A percentile compares a stretch with the other conserved stretches of the same genome.
phyloP scores from a whole-genome alignment of 2,888 invertebrate species.

The Drosophila hamatofila region DNA sequence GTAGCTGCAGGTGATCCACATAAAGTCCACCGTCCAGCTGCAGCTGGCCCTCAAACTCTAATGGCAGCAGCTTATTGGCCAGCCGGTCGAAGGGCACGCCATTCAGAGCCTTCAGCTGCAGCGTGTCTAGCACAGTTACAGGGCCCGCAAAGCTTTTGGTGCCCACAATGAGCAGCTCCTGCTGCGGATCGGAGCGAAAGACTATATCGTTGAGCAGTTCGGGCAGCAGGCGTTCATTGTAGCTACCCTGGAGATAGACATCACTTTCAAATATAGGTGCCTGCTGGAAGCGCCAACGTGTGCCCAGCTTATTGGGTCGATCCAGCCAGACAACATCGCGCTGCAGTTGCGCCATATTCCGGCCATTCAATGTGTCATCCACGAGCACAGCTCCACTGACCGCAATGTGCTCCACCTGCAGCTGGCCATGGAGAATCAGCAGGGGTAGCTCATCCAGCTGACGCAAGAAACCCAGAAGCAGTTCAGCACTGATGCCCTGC shows the following conservation, averaged over 20 bases:
- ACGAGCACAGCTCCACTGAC: conserved; percentile 78
- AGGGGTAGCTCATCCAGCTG: conserved; percentile 78
- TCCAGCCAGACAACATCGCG: conserved; percentile 84
- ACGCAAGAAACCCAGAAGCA: conserved; percentile 74
- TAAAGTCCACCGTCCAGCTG: conserved; percentile 77
- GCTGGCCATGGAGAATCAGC: conserved; percentile 83
- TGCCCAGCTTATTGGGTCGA: conserved; percentile 82
- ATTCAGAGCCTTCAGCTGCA: conserved; percentile 84
- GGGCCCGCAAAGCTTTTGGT: conserved; percentile 69
- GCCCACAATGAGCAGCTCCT: conserved; percentile 52
- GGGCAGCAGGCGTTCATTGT: conserved; percentile 83
- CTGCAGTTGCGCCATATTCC: conserved; percentile 77
- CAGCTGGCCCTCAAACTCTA: conserved; percentile 69
- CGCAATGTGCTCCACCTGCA: conserved; percentile 85
- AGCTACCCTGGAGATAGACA: conserved; percentile 75
- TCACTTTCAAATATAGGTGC: conserved; percentile 65
- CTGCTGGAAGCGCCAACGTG: conserved; percentile 76
- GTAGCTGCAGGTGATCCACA: conserved; percentile 62
- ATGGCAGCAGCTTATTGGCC: conserved; percentile 79
- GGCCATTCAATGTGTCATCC: conserved; percentile 69
- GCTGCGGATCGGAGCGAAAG: conserved; percentile 77
- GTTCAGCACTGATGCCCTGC: conserved; percentile 83
- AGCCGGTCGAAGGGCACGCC: conserved; percentile 83
- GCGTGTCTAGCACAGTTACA: conserved; percentile 77
- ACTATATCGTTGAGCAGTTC: conserved; percentile 84